A percentile compares a stretch with the other conserved stretches of the same genome.
These are phyloP conservation scores for Epizoanthus illoricatus DNA, from an alignment of 92 coral and sea anemone species.

Conservation along the genomic window DNA sequence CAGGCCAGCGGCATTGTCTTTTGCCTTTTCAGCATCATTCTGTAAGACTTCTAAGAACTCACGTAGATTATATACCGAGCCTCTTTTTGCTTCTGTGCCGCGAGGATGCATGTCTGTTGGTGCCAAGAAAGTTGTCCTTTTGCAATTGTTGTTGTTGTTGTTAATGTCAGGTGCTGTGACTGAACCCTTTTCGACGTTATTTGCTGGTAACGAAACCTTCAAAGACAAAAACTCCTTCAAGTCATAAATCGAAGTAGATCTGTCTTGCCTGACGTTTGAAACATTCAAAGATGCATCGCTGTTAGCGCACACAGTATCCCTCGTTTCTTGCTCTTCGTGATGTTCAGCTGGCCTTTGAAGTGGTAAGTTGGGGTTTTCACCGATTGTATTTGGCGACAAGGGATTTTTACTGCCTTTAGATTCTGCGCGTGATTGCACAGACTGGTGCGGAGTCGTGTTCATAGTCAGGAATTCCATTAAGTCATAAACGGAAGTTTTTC, in stretches of 20 bases:
- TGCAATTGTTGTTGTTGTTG: background rate
- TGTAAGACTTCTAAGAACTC: conserved; percentile 67
- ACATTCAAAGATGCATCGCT: background rate
- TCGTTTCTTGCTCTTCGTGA: background rate
- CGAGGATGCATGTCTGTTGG: background rate
- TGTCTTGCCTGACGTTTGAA: conserved; percentile 9
- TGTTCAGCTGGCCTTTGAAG: background rate
- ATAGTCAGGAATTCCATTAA: conserved; percentile 63
- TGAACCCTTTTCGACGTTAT: background rate
- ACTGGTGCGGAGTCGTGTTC: conserved; percentile 33
- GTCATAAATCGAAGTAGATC: conserved; percentile 61
- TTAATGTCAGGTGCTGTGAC: background rate
- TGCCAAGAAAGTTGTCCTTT: background rate
- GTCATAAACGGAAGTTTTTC: conserved; percentile 71
- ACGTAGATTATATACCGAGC: conserved; percentile 57
- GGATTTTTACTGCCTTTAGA: background rate
- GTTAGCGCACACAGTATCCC: background rate
- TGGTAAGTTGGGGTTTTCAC: background rate
- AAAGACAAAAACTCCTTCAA: conserved; percentile 64
- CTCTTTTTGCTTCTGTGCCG: conserved; percentile 33
- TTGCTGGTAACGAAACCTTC: conserved; percentile 11
- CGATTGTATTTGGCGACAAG: background rate
- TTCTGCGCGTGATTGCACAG: conserved; percentile 27
- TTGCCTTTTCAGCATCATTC: conserved; percentile 47
- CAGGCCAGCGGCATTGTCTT: background rate